Evolutionary conservation across 2,797 vertebrate species (phyloP).

Genomic region (Aselliscus stoliczkanus): DNA sequence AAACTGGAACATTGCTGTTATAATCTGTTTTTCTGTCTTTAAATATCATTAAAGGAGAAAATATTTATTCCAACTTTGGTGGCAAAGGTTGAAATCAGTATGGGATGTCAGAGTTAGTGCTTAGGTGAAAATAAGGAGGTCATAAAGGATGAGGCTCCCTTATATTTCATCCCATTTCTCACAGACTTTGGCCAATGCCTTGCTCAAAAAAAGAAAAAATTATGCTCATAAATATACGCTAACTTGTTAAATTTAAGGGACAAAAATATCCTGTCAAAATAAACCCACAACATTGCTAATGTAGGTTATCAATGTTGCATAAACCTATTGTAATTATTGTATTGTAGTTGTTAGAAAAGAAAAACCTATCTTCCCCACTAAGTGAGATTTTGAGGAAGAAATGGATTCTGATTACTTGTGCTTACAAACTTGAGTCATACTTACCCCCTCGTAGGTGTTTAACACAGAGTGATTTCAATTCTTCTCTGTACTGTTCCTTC

Average conservation of each 20-base stretch:
- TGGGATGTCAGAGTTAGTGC: neutral
- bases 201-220: neutral
- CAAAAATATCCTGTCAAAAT: neutral
- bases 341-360: neutral
- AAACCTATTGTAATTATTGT: neutral
- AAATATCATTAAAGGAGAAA: neutral
- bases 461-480: neutral
- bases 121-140: neutral
- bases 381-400: neutral
- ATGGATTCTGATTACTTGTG: neutral
- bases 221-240: neutral
- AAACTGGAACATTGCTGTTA: neutral
- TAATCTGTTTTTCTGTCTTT: neutral
- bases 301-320: neutral
- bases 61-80: neutral
- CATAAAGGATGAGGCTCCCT: accelerated
- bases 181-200: neutral
- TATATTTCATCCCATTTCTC: neutral
- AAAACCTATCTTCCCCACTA: neutral
- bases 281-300: neutral
- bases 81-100: neutral
- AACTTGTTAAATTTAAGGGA: neutral
- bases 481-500: neutral
- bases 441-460: neutral
- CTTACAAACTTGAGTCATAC: neutral